Conservation (phyloP, 2,888 invertebrate species). For the Coelopa pilipes region DNA sequence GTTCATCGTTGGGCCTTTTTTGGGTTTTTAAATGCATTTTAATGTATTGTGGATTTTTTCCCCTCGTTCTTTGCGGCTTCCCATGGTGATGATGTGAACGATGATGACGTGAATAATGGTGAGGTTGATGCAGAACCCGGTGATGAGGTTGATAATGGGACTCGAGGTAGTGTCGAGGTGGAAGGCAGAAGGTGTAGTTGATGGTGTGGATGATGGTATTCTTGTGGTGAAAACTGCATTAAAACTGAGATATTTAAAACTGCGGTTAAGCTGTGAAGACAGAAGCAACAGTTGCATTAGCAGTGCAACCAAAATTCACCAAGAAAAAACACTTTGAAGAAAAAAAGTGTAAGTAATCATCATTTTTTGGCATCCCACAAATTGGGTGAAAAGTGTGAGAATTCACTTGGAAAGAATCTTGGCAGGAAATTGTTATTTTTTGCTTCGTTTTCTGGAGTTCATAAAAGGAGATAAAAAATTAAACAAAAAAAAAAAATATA, state of each 20-base stretch:
- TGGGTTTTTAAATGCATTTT: constrained; percentile 32
- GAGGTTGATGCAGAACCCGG: too few relatives aligned
- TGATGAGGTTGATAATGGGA: too few relatives aligned
- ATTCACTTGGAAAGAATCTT: not conserved
- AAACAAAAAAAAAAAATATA: too few relatives aligned
- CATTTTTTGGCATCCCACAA: constrained; percentile 5
- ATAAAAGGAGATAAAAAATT: too few relatives aligned
- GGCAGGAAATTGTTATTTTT: too few relatives aligned
- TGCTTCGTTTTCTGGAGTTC: too few relatives aligned
- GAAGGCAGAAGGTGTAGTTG: too few relatives aligned
- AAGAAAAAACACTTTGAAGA: too few relatives aligned
- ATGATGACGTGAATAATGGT: not conserved
- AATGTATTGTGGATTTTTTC: constrained; percentile 14
- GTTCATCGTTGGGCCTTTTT: not conserved
- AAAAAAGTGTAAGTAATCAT: not conserved
- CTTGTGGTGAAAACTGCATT: constrained; percentile 14
- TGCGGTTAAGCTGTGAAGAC: not conserved
- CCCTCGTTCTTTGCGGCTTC: not conserved
- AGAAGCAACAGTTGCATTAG: too few relatives aligned
- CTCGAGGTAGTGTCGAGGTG: too few relatives aligned
- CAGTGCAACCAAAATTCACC: too few relatives aligned
- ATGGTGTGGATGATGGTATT: not conserved
- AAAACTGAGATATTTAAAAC: not conserved
- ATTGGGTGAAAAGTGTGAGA: not conserved
- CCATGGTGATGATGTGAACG: not conserved